Base-by-base conservation (phyloP, 2,888 invertebrate genomes). In the Brachypalpus laphriformis region DNA sequence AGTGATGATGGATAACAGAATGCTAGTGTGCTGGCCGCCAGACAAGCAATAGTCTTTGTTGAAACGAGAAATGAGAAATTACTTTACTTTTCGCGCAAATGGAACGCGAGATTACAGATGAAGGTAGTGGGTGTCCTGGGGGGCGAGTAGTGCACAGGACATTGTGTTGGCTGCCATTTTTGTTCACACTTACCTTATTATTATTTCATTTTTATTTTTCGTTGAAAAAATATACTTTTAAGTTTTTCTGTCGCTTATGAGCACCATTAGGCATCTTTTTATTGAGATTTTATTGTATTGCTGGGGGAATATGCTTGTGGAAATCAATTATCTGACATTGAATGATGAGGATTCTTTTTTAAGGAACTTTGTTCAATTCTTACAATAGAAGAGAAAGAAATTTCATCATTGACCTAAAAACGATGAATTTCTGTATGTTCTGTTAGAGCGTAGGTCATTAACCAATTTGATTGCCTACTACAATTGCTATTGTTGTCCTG, bases 71-170 rank as follows among this genome's bases (percentile, higher is more conserved):
- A 83, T 80, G 74, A 74, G 80, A 83, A 74, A 83, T 80, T 80
- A 70, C 83, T 74, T 75, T 78, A 70, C 57, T 57, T 56, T 56
- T 61, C 74, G 78, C 72, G 78, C 61, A 82, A 82, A 82, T 82
- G 72, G 68, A 82, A 82, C 78, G 45, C 82, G 51, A 71, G 71
- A 77, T 82, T 76, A 65, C 45, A 34, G 42, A 72, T 57, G 57
- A 42, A n/a, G 40, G 9, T 11, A 20, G 37, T 34, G 22, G 28
- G 59, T 3, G 40, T 28, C 28, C 28, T 28, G 4, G 2, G 14
- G n/a, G 42, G 16, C 0, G 2, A 42, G 14, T 20, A 9, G 37
- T 22, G 57, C 16, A 28, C 31, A 51, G 34, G 28, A 63, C 18
- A 51, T 47, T 76, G n/a, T 45, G 49, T 14, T 47, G 49, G 70